Base-by-base conservation (phyloP, 2,113 vertebrate species). In the Syrmaticus mikado region DNA sequence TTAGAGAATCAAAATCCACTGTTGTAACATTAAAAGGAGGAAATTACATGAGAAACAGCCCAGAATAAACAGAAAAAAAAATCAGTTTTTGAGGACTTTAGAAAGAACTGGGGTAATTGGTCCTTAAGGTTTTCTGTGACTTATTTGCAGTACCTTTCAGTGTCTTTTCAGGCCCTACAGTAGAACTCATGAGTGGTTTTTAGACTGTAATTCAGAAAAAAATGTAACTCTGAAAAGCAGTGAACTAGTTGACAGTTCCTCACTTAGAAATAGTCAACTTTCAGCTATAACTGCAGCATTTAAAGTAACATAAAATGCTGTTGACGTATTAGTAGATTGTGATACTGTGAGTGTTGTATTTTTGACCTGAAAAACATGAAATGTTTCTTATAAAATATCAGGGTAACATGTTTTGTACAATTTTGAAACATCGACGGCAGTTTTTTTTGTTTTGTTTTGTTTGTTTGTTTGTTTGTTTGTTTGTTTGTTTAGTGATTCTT, bases 21-120 rank as follows among this genome's bases (percentile, higher is more conserved):
- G 11, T n/a, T 85, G 10, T 38, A 83, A 13, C 43, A 67, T 27
- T 60, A 53, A 25, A 1, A 3, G 21, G 62, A 87, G 41, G 11
- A 78, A 88, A 83, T 74, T 41, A 34, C 13, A 34, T 55, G 46
- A 88, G 43, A 77, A 85, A 64, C 34, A 91, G 16, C 18, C 11
- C 17, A 36, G 19, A n/a, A 27, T 30, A 57, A 92, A 88, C 13
- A 30, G 40, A 86, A 93, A 82, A 9, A 9, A 89, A 57, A 92
- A 91, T 55, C 73, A 86, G 60, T 79, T 90, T 8, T 85, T 92
- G 61, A 92, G 52, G 22, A n/a, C 82, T 95, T 82, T 4, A 85
- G 60, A 74, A 79, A 82, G 85, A 95, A 72, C 3, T 78, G 81
- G n/a, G 13, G 28, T 71, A 94, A 74, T 27, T 21, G 77, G 79